These are phyloP conservation scores for Anguilla obscura DNA, from an alignment of 2,797 vertebrate species.

Conservation along the genomic window DNA sequence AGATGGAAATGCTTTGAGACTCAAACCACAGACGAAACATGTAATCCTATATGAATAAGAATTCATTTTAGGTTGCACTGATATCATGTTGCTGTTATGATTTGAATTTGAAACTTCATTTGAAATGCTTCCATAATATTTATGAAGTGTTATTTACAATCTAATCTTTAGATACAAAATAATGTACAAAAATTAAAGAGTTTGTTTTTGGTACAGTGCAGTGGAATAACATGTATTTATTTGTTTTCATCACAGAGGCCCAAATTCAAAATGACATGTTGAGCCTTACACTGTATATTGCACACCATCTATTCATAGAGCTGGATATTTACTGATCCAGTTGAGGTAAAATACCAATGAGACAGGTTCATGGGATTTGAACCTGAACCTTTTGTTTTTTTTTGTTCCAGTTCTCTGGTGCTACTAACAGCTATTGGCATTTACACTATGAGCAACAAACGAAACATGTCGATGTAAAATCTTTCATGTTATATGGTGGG, in stretches of 20 bases:
- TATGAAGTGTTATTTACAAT: constrained; percentile 1
- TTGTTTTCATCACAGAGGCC: background rate
- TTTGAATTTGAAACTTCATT: background rate
- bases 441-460: background rate
- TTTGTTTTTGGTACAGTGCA: background rate
- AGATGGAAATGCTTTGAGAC: constrained; percentile 1
- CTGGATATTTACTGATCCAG: background rate
- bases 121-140: constrained; percentile 1
- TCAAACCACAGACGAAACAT: background rate
- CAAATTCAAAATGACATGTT: background rate
- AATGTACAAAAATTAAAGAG: background rate
- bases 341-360: background rate
- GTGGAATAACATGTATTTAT: background rate
- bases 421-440: background rate
- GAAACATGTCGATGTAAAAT: background rate
- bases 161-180: background rate
- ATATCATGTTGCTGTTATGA: background rate
- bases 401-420: background rate
- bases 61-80: background rate
- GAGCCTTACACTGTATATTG: background rate
- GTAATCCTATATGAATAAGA: background rate
- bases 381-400: background rate
- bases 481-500: background rate
- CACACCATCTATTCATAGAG: background rate
- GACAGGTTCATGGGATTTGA: background rate